Percentiles rank a stretch among this genome's conserved stretches.
Conservation (phyloP, 2,888 invertebrate genomes). For the Carterocephalus palaemon region DNA sequence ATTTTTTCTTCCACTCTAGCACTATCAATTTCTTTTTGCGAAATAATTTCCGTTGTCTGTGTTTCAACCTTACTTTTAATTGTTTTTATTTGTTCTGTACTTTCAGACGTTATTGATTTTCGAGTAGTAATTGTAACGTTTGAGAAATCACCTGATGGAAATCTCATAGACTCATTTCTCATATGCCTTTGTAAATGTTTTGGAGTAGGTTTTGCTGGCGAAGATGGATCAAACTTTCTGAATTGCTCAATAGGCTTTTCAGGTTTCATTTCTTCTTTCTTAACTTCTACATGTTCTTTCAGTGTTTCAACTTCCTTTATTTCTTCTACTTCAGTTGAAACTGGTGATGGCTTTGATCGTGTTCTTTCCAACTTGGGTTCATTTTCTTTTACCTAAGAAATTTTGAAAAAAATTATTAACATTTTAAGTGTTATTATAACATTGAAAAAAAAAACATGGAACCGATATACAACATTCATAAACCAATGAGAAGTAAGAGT, state of each 20-base stretch:
- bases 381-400: slow-evolving; percentile 54
- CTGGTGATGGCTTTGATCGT: slow-evolving; percentile 66
- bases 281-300: slow-evolving; percentile 45
- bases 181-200: slow-evolving; percentile 75
- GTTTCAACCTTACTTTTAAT: slow-evolving; percentile 52
- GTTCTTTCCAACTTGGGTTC: slow-evolving; percentile 63
- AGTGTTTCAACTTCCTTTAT: slow-evolving; percentile 47
- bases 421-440: neutral
- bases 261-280: slow-evolving; percentile 55
- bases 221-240: slow-evolving; percentile 68
- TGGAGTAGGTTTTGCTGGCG: slow-evolving; percentile 72
- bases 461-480: no score
- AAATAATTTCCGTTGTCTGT: slow-evolving; percentile 58
- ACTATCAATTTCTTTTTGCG: slow-evolving; percentile 68
- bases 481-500: no score
- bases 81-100: slow-evolving; percentile 53
- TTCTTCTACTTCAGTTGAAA: slow-evolving; percentile 55
- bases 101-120: slow-evolving; percentile 70
- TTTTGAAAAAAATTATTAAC: slow-evolving; percentile 6
- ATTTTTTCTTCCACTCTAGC: slow-evolving; percentile 78
- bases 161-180: slow-evolving; percentile 76
- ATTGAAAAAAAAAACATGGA: neutral
- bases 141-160: slow-evolving; percentile 75
- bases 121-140: slow-evolving; percentile 71
- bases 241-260: slow-evolving; percentile 65